Evolutionary conservation across 2,888 invertebrate species (phyloP).

Genomic region (Reticulitermes lucifugus): DNA sequence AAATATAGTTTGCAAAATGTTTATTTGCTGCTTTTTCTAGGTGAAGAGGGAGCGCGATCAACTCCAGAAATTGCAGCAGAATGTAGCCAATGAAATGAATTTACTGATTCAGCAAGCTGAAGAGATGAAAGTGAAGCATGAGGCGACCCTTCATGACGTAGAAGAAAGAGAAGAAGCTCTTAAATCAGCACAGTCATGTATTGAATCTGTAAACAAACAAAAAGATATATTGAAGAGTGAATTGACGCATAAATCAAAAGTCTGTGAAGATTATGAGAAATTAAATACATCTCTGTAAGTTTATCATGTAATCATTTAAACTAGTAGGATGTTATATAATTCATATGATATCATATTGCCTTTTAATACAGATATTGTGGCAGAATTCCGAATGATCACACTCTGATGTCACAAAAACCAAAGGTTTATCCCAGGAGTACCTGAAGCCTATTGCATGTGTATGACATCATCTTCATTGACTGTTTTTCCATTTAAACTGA

Average conservation of each 20-base stretch:
- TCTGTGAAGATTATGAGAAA: conserved; percentile 12
- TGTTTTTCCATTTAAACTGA: too few relatives aligned
- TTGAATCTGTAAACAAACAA: conserved; percentile 29
- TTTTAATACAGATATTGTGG: too few relatives aligned
- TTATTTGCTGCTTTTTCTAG: neutral
- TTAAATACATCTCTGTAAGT: neutral
- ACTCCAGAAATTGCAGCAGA: conserved; percentile 22
- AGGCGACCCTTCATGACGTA: neutral
- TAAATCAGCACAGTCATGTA: neutral
- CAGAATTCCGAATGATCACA: too few relatives aligned
- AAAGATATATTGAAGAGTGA: conserved; percentile 34
- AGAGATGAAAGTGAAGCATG: neutral
- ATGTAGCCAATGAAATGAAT: conserved; percentile 1
- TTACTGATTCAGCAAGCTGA: neutral
- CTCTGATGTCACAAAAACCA: too few relatives aligned
- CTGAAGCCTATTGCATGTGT: too few relatives aligned
- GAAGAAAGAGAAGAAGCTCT: conserved; percentile 17
- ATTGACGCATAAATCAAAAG: conserved; percentile 24
- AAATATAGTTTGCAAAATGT: neutral
- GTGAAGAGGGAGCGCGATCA: conserved; percentile 8
- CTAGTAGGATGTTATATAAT: too few relatives aligned
- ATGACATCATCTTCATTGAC: too few relatives aligned
- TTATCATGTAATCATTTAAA: neutral
- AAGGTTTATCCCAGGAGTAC: too few relatives aligned
- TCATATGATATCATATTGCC: too few relatives aligned